Base-by-base conservation (phyloP, 2,888 invertebrate genomes). In the Pherbina coryleti region DNA sequence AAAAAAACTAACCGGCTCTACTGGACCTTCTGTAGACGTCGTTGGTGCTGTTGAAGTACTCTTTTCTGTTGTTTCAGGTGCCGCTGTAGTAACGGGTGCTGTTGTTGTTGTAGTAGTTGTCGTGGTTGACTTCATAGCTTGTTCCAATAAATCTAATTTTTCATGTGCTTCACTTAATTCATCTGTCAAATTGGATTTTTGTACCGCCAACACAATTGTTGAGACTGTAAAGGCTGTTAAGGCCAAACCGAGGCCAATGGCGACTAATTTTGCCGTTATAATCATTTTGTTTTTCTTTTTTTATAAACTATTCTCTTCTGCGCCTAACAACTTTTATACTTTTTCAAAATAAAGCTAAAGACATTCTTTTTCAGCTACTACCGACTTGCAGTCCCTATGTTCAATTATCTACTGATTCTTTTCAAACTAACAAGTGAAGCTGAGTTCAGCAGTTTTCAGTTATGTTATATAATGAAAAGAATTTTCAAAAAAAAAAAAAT, bases 201-300 rank as follows among this genome's bases (percentile, higher is more conserved):
- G 86, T 14, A 91, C 90, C 0, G 91, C 91, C 69, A 93, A 85
- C 11, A 91, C 90, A 75, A 92, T 89, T 0, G 92, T 92, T 0
- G 92, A 90, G 14, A 92, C 87, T 2, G 91, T 88, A 34, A 93
- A 91, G 49, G 87, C 88, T 1, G 85, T 86, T 7, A 88, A 81
- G 4, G 87, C 85, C 75, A 89, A 81, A 51, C 86, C 83, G 70
- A 89, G 82, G 3, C 79, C 80, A 75, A 89, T 86, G 17, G 86
- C 77, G 3, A 89, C 80, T 71, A 86, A 49, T 78, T 89, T 89
- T 0, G 85, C 83, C 3, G 86, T 85, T 34, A 88, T 81, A 72
- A 88, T 85, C 88, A 89, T 88, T 70, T 37, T 80, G n/a, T 19
- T 22, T 8, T 17, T 62, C 11, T 28, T 8, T 17, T 37, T 17